These are phyloP conservation scores for Capitulum mitella DNA, from an alignment of 2,888 invertebrate genomes.

Conservation along the genomic window DNA sequence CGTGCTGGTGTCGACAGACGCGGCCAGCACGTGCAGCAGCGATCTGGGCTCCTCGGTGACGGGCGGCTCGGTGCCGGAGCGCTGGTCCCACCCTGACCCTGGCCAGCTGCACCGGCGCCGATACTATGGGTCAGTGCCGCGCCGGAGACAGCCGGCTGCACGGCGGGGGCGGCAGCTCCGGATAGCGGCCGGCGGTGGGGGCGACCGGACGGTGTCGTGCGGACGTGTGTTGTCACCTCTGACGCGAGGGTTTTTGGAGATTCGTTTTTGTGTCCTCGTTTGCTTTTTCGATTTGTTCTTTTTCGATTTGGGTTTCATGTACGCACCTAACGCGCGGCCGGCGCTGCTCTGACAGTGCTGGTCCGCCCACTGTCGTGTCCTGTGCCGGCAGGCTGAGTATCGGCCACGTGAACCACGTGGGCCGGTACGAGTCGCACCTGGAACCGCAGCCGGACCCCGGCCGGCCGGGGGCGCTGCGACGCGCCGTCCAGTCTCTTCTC, in stretches of 20 bases:
- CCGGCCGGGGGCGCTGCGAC: background rate
- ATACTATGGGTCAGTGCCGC: conserved; percentile 20
- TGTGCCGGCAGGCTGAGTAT: conserved; percentile 61
- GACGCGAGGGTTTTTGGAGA: too few species aligned
- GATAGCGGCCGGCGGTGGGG: too few species aligned
- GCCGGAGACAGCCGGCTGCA: too few species aligned
- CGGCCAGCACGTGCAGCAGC: conserved; percentile 61
- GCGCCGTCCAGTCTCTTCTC: background rate
- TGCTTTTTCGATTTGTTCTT: too few species aligned
- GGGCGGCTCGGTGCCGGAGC: conserved; percentile 19
- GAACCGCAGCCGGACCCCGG: conserved; percentile 49
- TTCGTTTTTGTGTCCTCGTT: too few species aligned
- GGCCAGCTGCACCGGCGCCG: conserved; percentile 20
- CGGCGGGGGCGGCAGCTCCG: too few species aligned
- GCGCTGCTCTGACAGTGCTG: background rate
- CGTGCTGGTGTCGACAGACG: conserved; percentile 45
- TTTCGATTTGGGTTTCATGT: too few species aligned
- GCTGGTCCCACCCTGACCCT: conserved; percentile 11
- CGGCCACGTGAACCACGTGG: conserved; percentile 77
- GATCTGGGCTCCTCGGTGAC: conserved; percentile 49
- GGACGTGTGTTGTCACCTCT: too few species aligned
- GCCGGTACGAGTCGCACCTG: conserved; percentile 84
- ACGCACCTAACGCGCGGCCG: too few species aligned
- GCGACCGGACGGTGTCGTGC: too few species aligned
- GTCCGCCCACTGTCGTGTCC: conserved; percentile 29